phyloP scores from a whole-genome alignment of 2,113 vertebrate species.

The Tursiops truncatus region DNA sequence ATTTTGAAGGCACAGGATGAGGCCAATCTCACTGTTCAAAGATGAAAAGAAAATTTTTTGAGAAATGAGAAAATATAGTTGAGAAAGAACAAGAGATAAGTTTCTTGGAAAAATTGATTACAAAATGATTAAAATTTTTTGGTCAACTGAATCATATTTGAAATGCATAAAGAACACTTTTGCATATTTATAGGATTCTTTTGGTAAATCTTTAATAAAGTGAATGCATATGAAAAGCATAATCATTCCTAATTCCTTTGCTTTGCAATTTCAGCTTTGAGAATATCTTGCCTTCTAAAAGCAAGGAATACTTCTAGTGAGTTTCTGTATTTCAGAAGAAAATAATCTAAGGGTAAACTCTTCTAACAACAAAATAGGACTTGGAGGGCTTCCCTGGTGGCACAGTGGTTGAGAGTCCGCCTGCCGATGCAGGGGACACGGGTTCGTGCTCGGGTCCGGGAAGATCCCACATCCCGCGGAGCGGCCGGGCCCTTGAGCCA shows the following conservation, averaged over 20 bases:
- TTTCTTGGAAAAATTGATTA: slow-evolving; percentile 12
- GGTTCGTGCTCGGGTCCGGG: too few species aligned
- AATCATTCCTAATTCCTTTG: background rate
- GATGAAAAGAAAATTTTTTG: background rate
- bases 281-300: background rate
- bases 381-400: background rate
- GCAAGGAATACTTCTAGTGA: background rate
- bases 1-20: background rate
- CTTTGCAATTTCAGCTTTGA: slow-evolving; percentile 2
- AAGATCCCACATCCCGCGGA: too few species aligned
- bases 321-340: background rate
- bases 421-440: too few species aligned
- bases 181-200: slow-evolving; percentile 26
- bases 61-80: background rate
- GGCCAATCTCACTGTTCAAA: background rate
- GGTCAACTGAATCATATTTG: background rate
- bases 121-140: background rate
- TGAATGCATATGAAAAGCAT: background rate
- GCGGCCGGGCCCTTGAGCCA: too few species aligned
- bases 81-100: background rate
- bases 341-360: background rate
- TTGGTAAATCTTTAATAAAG: slow-evolving; percentile 7
- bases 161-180: background rate
- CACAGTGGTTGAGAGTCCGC: too few species aligned
- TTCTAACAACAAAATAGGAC: background rate